Conservation (phyloP, 1,140 invertebrate genomes). For the Andricus grossulariae region DNA sequence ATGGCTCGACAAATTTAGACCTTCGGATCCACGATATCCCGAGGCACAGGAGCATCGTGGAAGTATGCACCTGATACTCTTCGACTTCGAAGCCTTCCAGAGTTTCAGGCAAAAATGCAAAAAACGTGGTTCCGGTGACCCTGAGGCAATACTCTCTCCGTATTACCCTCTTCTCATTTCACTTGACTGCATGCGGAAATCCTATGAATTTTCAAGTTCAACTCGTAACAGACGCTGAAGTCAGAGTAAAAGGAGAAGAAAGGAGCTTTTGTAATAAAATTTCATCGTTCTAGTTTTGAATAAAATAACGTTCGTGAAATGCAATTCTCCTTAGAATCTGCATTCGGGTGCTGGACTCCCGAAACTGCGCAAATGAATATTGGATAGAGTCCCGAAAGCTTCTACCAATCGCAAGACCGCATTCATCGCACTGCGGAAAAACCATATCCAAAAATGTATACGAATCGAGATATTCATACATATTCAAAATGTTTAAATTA, state of each 20-base stretch:
- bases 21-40: not conserved
- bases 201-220: conserved; percentile 14
- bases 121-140: not conserved
- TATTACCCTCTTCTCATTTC: not conserved
- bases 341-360: not conserved
- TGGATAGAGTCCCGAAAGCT: conserved; percentile 10
- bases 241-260: not conserved
- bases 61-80: conserved; percentile 7
- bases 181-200: conserved; percentile 5
- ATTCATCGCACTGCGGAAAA: conserved; percentile 17
- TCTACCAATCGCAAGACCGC: not conserved
- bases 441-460: not conserved
- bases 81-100: not conserved
- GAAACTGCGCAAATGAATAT: conserved; percentile 11
- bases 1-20: not conserved
- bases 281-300: conserved; percentile 9
- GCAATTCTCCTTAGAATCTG: not conserved
- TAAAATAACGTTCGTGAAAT: conserved; percentile 18
- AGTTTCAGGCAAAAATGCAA: not conserved
- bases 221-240: not conserved
- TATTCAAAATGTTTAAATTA: too few relatives aligned
- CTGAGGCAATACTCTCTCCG: not conserved
- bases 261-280: not conserved
- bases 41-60: not conserved
- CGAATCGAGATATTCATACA: not conserved